A percentile compares a stretch with the other conserved stretches of the same genome.
Conservation (phyloP, 1,140 invertebrate genomes). For the Drosophila teissieri region DNA sequence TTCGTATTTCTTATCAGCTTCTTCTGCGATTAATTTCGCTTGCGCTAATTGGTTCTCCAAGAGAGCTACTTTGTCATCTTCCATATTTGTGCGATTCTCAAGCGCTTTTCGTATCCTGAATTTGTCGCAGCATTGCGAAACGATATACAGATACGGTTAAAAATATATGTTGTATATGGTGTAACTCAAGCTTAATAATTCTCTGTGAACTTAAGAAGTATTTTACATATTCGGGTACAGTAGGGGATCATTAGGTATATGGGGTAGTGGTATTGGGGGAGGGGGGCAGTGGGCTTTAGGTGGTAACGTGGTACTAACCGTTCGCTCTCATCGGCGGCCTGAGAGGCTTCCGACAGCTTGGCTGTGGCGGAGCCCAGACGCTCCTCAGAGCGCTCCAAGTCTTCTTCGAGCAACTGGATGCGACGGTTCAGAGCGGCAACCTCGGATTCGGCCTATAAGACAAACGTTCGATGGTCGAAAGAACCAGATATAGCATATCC, state of each 20-base stretch:
- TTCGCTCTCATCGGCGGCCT: slow-evolving; percentile 99
- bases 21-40: slow-evolving; percentile 98
- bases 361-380: slow-evolving; percentile 97
- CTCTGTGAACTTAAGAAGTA: slow-evolving; percentile 64
- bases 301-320: slow-evolving; percentile 90
- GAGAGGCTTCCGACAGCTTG: slow-evolving; percentile 99
- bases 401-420: slow-evolving; percentile 99
- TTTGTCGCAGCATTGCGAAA: slow-evolving; percentile 51
- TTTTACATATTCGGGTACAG: slow-evolving; percentile 27
- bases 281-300: slow-evolving; percentile 11
- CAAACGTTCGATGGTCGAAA: slow-evolving; percentile 61
- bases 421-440: slow-evolving; percentile 98
- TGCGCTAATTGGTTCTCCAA: slow-evolving; percentile 97
- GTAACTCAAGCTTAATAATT: slow-evolving; percentile 72
- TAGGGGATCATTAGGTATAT: slow-evolving; percentile 4
- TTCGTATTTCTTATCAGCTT: slow-evolving; percentile 99
- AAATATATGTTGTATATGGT: slow-evolving; percentile 10
- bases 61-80: slow-evolving; percentile 97
- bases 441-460: slow-evolving; percentile 97
- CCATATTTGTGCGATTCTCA: slow-evolving; percentile 99
- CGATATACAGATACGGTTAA: slow-evolving; percentile 34
- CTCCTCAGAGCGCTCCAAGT: slow-evolving; percentile 99
- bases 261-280: neutral
- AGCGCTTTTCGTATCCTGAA: slow-evolving; percentile 98
- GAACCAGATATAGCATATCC: slow-evolving; percentile 63